A percentile compares a stretch with the other conserved stretches of the same genome.
phyloP scores from a whole-genome alignment of 2,888 invertebrate species.

The Noctua janthina region DNA sequence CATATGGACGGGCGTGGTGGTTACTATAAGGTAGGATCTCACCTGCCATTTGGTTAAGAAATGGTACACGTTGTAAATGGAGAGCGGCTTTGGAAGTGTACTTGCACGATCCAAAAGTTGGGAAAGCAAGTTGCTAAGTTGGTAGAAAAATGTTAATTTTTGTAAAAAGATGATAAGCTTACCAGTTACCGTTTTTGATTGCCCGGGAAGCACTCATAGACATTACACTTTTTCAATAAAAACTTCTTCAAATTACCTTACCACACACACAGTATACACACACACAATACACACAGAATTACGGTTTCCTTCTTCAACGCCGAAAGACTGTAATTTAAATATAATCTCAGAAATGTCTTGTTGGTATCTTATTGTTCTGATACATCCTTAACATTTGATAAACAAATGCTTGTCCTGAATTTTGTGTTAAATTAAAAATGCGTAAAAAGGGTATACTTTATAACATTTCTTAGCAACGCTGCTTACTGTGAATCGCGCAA shows the following conservation, averaged over 20 bases:
- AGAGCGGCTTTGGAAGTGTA: background rate
- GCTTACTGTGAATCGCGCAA: background rate
- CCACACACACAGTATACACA: no score
- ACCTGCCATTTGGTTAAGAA: conserved; percentile 82
- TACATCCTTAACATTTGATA: no score
- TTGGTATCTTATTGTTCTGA: background rate
- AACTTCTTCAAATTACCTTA: background rate
- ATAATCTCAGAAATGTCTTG: background rate
- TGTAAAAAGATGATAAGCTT: background rate
- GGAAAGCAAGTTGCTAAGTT: background rate
- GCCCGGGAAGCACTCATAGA: background rate
- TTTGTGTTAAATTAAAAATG: background rate
- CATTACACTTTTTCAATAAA: background rate
- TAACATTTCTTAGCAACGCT: background rate
- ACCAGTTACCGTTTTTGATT: background rate
- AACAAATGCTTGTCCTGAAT: background rate
- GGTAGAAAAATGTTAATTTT: background rate
- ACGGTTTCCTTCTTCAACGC: background rate
- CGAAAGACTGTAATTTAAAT: no score
- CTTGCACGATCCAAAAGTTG: background rate
- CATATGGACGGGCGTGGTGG: conserved; percentile 88
- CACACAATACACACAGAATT: no score
- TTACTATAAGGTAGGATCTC: conserved; percentile 85
- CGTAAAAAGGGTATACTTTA: no score
- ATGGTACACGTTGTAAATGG: conserved; percentile 63